Base-by-base conservation (phyloP, 2,113 vertebrate species). In the Cynocephalus volans region DNA sequence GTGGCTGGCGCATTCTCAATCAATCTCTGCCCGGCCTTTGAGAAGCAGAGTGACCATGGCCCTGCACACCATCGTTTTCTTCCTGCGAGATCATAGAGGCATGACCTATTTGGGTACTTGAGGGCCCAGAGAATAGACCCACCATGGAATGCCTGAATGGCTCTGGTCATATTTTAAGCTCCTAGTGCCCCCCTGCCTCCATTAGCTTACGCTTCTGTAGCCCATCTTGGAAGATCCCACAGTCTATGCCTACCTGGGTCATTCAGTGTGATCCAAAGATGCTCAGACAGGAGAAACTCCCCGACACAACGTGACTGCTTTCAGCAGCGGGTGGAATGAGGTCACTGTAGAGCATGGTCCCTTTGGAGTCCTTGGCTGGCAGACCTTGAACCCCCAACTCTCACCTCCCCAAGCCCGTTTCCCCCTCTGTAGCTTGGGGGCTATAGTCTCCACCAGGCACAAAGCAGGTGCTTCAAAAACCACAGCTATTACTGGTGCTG, bases 1-100 rank as follows among this genome's bases (percentile, higher is more conserved):
- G 33, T 6, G 54, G 26, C 48, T 5, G 0, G 26, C 1, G 52
- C 5, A 0, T 31, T 48, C 41, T 26, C 0, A 0, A 13, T 26
- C 0, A 0, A 13, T 21, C 67, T 95, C 69, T 10, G 65, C 65
- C 86, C 7, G 19, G 60, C 28, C 14, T 92, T 50, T 56, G 52
- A 26, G 15, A 72, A 76, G 31, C 50, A 18, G 6, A n/a, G n/a
- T n/a, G 84, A 64, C n/a, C 8, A 0, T 26, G 18, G 58, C 50
- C 36, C 80, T 11, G 2, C 8, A 18, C 36, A 4, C 21, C 33
- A 0, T 5, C 3, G 0, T 2, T 77, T 52, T n/a, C 24, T 28
- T 77, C 70, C 31, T 77, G 0, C 28, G 5, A n/a, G 65, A 58
- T 41, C 1, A 0, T 62, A 54, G 52, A 15, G 69, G n/a, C 1